Conservation (phyloP, 2,888 invertebrate species). For the Pseudanteris insignis region DNA sequence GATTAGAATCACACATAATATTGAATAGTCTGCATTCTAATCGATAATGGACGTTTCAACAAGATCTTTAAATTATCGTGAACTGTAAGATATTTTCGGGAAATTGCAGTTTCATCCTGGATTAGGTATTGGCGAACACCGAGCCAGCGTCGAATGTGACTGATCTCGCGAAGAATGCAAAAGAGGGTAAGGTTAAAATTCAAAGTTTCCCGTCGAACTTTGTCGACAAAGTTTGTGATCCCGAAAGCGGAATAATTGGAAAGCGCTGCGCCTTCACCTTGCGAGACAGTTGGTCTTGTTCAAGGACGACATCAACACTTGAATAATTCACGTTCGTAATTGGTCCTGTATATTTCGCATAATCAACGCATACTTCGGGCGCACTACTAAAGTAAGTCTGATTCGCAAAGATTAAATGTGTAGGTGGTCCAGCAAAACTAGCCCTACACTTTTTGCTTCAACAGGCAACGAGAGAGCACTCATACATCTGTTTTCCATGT, state of each 20-base stretch:
- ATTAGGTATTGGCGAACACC: conserved; percentile 21
- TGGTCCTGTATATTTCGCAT: not conserved
- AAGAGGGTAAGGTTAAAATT: conserved; percentile 7
- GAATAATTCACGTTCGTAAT: conserved; percentile 2
- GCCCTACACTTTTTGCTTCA: not conserved
- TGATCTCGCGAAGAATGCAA: conserved; percentile 12
- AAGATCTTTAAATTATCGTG: no score
- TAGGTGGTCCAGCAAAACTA: conserved; percentile 30
- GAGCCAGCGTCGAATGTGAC: conserved; percentile 16
- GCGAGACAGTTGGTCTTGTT: conserved; percentile 2
- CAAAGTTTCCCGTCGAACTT: conserved; percentile 9
- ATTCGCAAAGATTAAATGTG: not conserved
- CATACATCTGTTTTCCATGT: conserved; percentile 46
- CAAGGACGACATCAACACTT: not conserved
- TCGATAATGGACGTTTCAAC: no score
- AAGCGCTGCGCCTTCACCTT: conserved; percentile 4
- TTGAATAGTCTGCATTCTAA: no score
- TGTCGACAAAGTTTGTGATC: conserved; percentile 11
- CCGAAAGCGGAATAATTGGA: conserved; percentile 11
- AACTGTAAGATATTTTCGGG: conserved; percentile 46
- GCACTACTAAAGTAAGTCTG: no score
- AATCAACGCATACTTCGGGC: not conserved
- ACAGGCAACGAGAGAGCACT: not conserved
- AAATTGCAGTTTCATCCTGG: conserved; percentile 52
- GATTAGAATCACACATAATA: no score